Conservation (phyloP, 2,888 invertebrate genomes). For the Leptopilina drosophilae region DNA sequence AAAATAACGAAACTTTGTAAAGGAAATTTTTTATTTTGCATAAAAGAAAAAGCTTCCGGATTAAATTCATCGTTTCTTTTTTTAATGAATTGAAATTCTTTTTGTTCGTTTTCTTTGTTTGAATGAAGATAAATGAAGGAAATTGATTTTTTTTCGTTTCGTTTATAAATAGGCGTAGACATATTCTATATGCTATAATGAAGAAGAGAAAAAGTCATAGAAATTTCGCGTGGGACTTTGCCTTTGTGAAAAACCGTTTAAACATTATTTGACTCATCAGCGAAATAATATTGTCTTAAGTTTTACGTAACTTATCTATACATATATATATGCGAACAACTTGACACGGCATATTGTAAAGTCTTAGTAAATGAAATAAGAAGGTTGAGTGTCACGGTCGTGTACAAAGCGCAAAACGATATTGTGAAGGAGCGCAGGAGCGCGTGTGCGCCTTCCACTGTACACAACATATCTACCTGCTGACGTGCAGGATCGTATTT, state of each 20-base stretch:
- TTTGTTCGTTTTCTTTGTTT: not conserved
- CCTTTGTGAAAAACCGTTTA: slow-evolving; percentile 27
- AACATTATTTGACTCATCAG: slow-evolving; percentile 28
- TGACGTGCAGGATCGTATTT: slow-evolving; percentile 50
- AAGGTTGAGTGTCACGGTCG: slow-evolving; percentile 66
- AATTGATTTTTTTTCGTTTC: not conserved
- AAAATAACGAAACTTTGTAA: too few species aligned
- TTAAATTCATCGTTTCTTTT: too few species aligned
- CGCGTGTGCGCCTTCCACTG: slow-evolving; percentile 47
- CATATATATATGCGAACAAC: not conserved
- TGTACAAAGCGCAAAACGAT: slow-evolving; percentile 46
- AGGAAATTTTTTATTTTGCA: too few species aligned
- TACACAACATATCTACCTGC: slow-evolving; percentile 56
- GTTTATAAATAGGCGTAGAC: too few species aligned
- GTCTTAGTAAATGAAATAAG: slow-evolving; percentile 45
- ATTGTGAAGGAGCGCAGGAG: slow-evolving; percentile 17
- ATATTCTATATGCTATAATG: too few species aligned
- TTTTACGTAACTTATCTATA: slow-evolving; percentile 37
- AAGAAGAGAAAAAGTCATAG: not conserved
- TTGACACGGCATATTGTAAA: slow-evolving; percentile 39
- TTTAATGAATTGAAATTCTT: not conserved
- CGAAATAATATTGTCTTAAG: slow-evolving; percentile 39
- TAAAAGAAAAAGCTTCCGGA: too few species aligned
- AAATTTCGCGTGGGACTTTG: slow-evolving; percentile 10
- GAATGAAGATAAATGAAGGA: not conserved